A percentile compares a stretch with the other conserved stretches of the same genome.
phyloP scores from a whole-genome alignment of 2,888 invertebrate genomes.

The Ennomos fuscantarius region DNA sequence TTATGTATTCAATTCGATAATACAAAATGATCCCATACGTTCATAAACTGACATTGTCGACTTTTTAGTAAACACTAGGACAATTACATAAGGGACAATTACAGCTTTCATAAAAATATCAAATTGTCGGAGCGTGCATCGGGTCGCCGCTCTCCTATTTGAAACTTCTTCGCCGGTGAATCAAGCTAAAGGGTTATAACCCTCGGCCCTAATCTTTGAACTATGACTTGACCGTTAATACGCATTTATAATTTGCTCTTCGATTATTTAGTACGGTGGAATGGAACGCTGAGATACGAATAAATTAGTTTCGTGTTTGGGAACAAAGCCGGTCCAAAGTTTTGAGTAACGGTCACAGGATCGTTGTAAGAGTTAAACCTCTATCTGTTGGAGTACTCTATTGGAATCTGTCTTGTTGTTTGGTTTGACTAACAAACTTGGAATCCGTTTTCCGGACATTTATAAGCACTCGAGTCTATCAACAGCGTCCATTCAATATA shows the following conservation, averaged over 20 bases:
- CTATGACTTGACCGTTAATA: conserved; percentile 85
- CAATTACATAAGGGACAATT: conserved; percentile 51
- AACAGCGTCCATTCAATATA: conserved; percentile 23
- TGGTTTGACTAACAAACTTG: conserved; percentile 54
- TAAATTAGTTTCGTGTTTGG: conserved; percentile 84
- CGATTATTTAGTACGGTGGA: conserved; percentile 81
- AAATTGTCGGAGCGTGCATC: conserved; percentile 70
- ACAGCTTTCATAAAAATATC: conserved; percentile 69
- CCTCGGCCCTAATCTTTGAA: conserved; percentile 84
- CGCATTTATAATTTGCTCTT: conserved; percentile 84
- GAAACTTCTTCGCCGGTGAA: conserved; percentile 70
- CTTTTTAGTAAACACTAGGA: conserved; percentile 34
- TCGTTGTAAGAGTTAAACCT: conserved; percentile 74
- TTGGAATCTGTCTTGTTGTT: conserved; percentile 65
- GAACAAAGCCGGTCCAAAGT: conserved; percentile 80
- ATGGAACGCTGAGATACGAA: conserved; percentile 77
- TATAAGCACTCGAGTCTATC: conserved; percentile 35
- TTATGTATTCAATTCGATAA: conserved; percentile 33
- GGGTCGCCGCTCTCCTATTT: conserved; percentile 64
- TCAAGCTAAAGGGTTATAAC: conserved; percentile 72
- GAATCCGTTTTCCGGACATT: conserved; percentile 46
- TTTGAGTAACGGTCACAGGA: conserved; percentile 81
- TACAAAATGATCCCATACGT: conserved; percentile 37
- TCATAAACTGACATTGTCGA: conserved; percentile 33
- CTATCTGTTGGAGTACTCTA: conserved; percentile 65